Evolutionary conservation across 2,888 invertebrate genomes (phyloP), one percentile per base, ranked within the genome.

Genomic region (Apodemia hepburni): DNA sequence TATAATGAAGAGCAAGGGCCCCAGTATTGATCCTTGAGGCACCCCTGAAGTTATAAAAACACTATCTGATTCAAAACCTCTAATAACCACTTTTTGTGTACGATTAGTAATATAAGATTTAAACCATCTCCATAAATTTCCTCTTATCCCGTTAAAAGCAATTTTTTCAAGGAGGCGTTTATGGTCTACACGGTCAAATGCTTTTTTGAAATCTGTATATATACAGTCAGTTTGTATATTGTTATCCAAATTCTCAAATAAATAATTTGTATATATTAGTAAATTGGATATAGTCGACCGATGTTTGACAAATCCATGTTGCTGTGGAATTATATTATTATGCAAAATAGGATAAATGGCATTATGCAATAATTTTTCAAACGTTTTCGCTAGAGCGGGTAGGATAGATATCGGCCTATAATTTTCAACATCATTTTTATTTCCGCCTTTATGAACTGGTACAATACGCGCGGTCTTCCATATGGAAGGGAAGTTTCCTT

Each of bases 231-330:
- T 59, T 61, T 70, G 69, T 22, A 58, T 62, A 9, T 61, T 62
- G 0, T 35, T 27, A 27, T 69, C 70, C 17, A 69, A 27, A 22
- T 29, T 33, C 9, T 65, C 59, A 64, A 70, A 68, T 27, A 69
- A 38, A 38, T 65, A 51, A 4, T 45, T 47, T 9, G 64, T 67
- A 47, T 63, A 68, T 4, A 61, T 51, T 42, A 66, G 45, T 12
- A 70, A 42, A 38, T 70, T 70, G 1, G 66, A 68, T 2, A 42
- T 58, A 9, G 67, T 69, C 3, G 71, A 71, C 15, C 66, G 61
- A 5, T 59, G 61, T 62, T 68, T 68, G 6, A 72, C 70, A 62
- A 72, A 71, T 15, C 69, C 69, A 57, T 72, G 70, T 49, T 70
- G 69, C 51, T 69, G 65, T 7, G 59, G 54, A 35, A 68, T 65